phyloP scores from a whole-genome alignment of 2,888 invertebrate genomes.

The Malacosoma neustria region DNA sequence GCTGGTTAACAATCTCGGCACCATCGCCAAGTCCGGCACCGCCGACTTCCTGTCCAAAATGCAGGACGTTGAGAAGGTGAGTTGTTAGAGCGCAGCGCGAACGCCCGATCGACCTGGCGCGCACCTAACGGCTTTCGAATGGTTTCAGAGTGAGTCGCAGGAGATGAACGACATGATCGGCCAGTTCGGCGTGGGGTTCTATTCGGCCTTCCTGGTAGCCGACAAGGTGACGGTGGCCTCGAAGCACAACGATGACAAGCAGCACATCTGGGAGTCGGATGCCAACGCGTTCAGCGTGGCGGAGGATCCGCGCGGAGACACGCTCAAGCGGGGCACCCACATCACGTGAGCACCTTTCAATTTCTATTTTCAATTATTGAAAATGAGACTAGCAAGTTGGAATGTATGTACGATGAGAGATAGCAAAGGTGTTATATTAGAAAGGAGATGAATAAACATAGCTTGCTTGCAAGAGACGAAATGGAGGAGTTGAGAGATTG shows the following conservation, averaged over 20 bases:
- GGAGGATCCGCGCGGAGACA: constrained; percentile 95
- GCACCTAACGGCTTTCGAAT: too few species aligned
- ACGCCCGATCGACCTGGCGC: not conserved
- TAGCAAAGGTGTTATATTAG: too few species aligned
- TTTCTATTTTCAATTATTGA: too few species aligned
- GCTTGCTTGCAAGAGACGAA: too few species aligned
- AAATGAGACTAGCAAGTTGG: too few species aligned
- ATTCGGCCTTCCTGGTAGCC: constrained; percentile 97
- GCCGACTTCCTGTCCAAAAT: constrained; percentile 96
- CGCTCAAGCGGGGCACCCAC: constrained; percentile 92
- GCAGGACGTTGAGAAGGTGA: constrained; percentile 76
- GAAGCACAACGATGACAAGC: constrained; percentile 94
- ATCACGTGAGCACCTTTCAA: constrained; percentile 79
- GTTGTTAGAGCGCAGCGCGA: not conserved
- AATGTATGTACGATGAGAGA: too few species aligned
- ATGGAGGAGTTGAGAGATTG: too few species aligned
- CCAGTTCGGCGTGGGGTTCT: constrained; percentile 99
- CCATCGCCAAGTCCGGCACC: constrained; percentile 98
- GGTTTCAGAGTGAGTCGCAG: constrained; percentile 55
- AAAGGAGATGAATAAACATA: too few species aligned
- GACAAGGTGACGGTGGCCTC: constrained; percentile 96
- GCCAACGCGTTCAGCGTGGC: constrained; percentile 90
- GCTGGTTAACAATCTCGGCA: constrained; percentile 96
- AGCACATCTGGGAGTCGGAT: constrained; percentile 99
- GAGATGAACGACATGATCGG: constrained; percentile 99